These are phyloP conservation scores for Saguinus imperator DNA, from an alignment of 2,113 vertebrate genomes.

Conservation along the genomic window DNA sequence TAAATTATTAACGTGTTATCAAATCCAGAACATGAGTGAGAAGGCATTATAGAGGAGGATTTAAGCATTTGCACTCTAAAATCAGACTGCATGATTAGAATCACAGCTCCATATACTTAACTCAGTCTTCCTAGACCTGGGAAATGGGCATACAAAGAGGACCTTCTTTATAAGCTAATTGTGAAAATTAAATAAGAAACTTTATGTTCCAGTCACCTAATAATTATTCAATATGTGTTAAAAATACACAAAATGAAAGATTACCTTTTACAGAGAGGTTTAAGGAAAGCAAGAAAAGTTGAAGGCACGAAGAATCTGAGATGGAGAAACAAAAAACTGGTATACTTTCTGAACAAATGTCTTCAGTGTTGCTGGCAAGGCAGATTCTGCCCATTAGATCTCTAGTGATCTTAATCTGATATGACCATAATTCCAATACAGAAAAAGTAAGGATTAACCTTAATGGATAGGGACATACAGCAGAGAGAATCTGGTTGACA, in stretches of 20 bases:
- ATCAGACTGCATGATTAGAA: background rate
- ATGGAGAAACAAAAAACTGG: background rate
- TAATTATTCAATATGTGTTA: background rate
- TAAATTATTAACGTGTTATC: background rate
- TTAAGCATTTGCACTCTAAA: background rate
- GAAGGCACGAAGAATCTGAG: background rate
- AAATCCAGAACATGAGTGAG: background rate
- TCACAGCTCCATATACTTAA: background rate
- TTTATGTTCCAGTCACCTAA: background rate
- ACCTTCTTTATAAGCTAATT: background rate
- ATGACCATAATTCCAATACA: background rate
- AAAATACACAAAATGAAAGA: background rate
- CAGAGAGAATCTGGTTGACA: background rate
- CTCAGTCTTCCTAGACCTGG: no score
- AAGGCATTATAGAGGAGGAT: background rate
- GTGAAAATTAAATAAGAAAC: background rate
- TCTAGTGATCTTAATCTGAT: background rate
- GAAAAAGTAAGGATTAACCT: background rate
- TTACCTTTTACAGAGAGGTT: background rate
- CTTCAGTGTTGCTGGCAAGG: background rate
- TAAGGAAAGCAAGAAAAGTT: background rate
- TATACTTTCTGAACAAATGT: background rate
- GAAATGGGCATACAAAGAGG: background rate
- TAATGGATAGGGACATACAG: no score
- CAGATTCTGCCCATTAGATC: background rate